Percentiles rank a stretch among this genome's conserved stretches.
These are phyloP conservation scores for Eira barbara DNA, from an alignment of 2,113 vertebrate species.

Conservation along the genomic window DNA sequence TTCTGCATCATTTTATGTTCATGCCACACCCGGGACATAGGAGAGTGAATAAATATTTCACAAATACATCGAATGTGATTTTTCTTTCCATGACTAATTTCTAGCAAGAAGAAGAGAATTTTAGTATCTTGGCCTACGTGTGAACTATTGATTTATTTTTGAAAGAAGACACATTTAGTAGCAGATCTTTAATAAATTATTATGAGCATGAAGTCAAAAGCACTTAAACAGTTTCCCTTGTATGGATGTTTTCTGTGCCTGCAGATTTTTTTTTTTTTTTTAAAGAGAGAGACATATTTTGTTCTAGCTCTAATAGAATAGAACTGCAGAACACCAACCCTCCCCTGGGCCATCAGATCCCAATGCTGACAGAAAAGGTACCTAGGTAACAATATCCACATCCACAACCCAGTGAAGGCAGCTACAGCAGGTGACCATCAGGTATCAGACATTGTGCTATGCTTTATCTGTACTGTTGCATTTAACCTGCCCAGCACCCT, in stretches of 20 bases:
- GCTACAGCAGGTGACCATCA: no score
- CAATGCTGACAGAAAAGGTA: neutral
- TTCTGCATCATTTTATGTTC: neutral
- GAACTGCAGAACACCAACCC: neutral
- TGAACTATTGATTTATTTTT: constrained; percentile 42
- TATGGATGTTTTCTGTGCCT: neutral
- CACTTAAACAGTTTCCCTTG: neutral
- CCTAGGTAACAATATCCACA: neutral
- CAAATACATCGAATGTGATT: neutral
- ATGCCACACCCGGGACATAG: neutral
- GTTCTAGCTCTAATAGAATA: neutral
- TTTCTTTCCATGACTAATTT: neutral
- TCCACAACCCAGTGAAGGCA: neutral
- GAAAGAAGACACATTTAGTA: neutral
- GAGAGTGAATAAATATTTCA: neutral
- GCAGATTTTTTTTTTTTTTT: neutral
- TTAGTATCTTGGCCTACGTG: neutral
- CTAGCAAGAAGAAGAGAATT: neutral
- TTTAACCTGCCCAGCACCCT: neutral
- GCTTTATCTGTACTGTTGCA: neutral
- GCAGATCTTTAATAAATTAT: constrained; percentile 30
- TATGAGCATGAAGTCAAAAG: neutral
- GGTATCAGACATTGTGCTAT: neutral
- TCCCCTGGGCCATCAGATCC: neutral
- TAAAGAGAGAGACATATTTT: neutral